Base-by-base conservation (phyloP, 2,888 invertebrate genomes). In the Coleophora flavipennella region DNA sequence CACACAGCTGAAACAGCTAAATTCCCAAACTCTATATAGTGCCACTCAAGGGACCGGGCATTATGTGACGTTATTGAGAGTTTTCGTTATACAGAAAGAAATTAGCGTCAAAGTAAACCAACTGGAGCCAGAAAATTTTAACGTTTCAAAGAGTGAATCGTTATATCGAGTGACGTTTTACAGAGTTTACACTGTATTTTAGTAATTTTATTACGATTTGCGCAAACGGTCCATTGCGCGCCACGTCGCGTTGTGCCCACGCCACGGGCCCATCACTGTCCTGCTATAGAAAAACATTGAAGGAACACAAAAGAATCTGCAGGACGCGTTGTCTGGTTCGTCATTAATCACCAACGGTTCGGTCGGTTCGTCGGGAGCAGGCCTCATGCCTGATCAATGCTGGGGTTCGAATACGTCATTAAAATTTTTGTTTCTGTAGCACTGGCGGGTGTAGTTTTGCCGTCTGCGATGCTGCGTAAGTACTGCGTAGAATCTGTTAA, bases 321-420 rank as follows among this genome's bases (percentile, higher is more conserved):
- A 75, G 67, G 65, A 62, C 71, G 74, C 70, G 80, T 83, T 84
- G 83, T 84, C 69, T 55, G 49, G 39, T 46, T 47, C 55, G 70
- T 74, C 81, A 84, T 84, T 84, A 77, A 81, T 84, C 83, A 84
- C 59, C 60, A 72, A 77, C 83, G 83, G 74, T 77, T 63, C 67
- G 61, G 59, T 77, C 78, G 53, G 69, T 63, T 55, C 69, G 68
- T 63, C 76, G 76, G 74, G 67, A 67, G 67, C 78, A 77, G 75
- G 20, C 20, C 20, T 20, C 3, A 72, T 69, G 67, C 50, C 67
- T 63, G 75, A 71, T 76, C 78, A 73, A 76, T 75, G 75, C 57
- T 57, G 59, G 49, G 56, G 63, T 59, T 50, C 57, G 51, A 52
- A 43, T 40, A 20, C 20, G 49, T 49, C 64, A 75, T 76, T 76